Conservation (phyloP, 2,888 invertebrate species). For the Acleris cristana region DNA sequence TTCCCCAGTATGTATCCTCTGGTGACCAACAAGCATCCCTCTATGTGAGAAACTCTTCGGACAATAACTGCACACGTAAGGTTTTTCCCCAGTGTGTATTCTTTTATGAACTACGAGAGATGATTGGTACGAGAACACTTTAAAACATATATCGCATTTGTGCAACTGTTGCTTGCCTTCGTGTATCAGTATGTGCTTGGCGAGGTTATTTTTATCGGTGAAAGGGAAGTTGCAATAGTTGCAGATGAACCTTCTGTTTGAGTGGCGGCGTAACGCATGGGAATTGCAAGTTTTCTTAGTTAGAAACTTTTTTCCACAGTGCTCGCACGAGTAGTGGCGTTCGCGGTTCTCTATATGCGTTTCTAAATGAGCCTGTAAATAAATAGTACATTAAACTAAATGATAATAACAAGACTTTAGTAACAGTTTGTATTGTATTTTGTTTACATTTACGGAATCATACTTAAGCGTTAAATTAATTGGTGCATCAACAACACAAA, state of each 20-base stretch:
- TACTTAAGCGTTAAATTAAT: no score
- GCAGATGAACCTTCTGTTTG: slow-evolving; percentile 68
- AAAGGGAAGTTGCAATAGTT: slow-evolving; percentile 70
- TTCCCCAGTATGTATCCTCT: slow-evolving; percentile 73
- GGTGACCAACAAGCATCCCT: slow-evolving; percentile 67
- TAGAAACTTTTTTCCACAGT: slow-evolving; percentile 75
- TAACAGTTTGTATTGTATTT: neutral
- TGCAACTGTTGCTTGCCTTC: slow-evolving; percentile 64
- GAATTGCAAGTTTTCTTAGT: slow-evolving; percentile 62
- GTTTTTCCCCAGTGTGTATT: slow-evolving; percentile 75
- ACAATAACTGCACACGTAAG: slow-evolving; percentile 65
- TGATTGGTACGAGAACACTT: slow-evolving; percentile 61
- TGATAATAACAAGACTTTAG: neutral
- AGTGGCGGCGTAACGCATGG: slow-evolving; percentile 65
- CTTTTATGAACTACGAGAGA: slow-evolving; percentile 69
- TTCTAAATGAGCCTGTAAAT: slow-evolving; percentile 64
- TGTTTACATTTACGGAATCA: no score
- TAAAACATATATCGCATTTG: slow-evolving; percentile 72
- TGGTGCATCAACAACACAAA: no score
- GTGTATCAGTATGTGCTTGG: slow-evolving; percentile 70
- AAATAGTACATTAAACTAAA: neutral
- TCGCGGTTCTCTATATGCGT: slow-evolving; percentile 71
- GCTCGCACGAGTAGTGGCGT: slow-evolving; percentile 65
- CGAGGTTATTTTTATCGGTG: slow-evolving; percentile 70
- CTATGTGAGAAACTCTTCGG: slow-evolving; percentile 69